A percentile compares a stretch with the other conserved stretches of the same genome.
Conservation (phyloP, 2,113 vertebrate genomes). For the Ageneiosus marmoratus region DNA sequence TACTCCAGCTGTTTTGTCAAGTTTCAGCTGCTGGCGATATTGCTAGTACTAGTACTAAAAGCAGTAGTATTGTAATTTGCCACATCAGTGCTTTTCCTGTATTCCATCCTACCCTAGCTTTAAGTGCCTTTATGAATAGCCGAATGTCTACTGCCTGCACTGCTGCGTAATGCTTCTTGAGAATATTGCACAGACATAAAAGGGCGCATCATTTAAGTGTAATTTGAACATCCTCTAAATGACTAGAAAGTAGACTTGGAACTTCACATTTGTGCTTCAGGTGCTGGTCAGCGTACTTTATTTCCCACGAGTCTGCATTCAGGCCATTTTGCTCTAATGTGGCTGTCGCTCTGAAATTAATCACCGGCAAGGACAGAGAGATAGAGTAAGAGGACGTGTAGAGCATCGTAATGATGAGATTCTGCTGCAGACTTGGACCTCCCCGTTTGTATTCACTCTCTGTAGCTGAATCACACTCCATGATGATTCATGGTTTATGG, state of each 20-base stretch:
- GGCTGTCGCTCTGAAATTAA: constrained; percentile 22
- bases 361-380: constrained; percentile 20
- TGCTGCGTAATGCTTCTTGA: background rate
- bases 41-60: background rate
- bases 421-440: background rate
- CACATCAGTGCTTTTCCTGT: background rate
- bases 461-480: background rate
- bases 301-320: constrained; percentile 28
- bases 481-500: background rate
- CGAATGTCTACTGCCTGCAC: background rate
- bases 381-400: background rate
- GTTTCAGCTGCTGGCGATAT: background rate
- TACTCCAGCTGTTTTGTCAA: too few species aligned
- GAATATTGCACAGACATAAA: background rate
- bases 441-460: constrained; percentile 9
- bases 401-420: constrained; percentile 1
- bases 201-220: background rate
- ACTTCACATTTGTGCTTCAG: constrained; percentile 11
- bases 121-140: background rate
- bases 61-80: background rate
- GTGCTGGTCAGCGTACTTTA: constrained; percentile 29
- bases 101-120: background rate
- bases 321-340: constrained; percentile 28
- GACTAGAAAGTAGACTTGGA: background rate
- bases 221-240: constrained; percentile 1